Percentiles rank a stretch among this genome's conserved stretches.
These are phyloP conservation scores for Drosophila paranaensis DNA, from an alignment of 2,888 invertebrate species.

Conservation along the genomic window DNA sequence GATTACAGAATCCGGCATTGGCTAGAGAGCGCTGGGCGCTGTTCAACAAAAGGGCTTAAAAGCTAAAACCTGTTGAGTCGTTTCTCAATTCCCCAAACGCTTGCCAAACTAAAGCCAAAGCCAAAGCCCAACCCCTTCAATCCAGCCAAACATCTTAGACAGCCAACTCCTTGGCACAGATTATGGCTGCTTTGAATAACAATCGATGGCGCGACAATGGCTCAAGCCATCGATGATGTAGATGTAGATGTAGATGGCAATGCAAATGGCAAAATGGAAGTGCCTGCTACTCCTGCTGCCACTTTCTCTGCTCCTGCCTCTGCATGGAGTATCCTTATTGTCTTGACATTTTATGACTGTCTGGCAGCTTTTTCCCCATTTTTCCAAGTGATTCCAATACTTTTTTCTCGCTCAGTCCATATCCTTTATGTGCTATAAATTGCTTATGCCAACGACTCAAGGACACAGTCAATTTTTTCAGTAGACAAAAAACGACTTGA, in stretches of 20 bases:
- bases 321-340: constrained; percentile 35
- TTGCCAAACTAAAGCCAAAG: constrained; percentile 75
- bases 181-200: constrained; percentile 79
- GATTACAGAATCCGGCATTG: constrained; percentile 54
- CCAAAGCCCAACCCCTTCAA: constrained; percentile 43
- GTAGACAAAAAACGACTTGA: constrained; percentile 19
- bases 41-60: constrained; percentile 72
- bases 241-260: constrained; percentile 51
- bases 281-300: constrained; percentile 27
- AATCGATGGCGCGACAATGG: constrained; percentile 76
- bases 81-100: constrained; percentile 84
- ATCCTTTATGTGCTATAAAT: constrained; percentile 51
- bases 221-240: constrained; percentile 53
- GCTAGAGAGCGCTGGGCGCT: constrained; percentile 33
- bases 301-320: background rate
- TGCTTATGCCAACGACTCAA: constrained; percentile 46
- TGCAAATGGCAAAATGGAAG: constrained; percentile 47
- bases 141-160: constrained; percentile 23
- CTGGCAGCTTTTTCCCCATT: constrained; percentile 35
- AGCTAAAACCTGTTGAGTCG: constrained; percentile 85
- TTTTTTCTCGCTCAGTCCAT: constrained; percentile 4
- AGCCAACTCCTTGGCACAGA: constrained; percentile 61
- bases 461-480: constrained; percentile 65
- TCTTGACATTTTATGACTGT: constrained; percentile 72
- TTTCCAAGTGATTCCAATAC: constrained; percentile 34